phyloP scores from a whole-genome alignment of 2,113 vertebrate genomes.

The Oxyruncus cristatus region DNA sequence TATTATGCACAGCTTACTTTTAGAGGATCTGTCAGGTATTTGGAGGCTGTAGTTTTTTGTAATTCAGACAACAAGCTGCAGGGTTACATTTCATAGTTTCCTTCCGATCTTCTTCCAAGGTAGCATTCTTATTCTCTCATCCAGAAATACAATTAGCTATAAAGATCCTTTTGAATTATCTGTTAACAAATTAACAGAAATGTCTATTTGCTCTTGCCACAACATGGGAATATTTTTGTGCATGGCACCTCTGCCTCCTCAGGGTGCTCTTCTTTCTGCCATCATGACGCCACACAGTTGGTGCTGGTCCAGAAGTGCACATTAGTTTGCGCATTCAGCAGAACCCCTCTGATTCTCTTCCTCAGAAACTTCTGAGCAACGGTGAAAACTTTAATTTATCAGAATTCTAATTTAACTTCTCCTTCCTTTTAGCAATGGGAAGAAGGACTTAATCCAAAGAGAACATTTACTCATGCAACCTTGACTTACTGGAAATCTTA shows the following conservation, averaged over 20 bases:
- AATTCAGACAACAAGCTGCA: not conserved
- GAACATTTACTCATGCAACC: not conserved
- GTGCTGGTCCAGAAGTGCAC: not conserved
- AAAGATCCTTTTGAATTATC: not conserved
- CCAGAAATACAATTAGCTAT: not conserved
- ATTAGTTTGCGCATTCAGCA: not conserved
- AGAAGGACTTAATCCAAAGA: not conserved
- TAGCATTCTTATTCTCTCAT: not conserved
- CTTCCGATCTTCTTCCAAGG: not conserved
- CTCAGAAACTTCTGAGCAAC: not conserved
- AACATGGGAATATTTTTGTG: not conserved
- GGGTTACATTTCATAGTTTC: not conserved
- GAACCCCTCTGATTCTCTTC: not conserved
- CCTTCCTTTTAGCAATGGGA: not conserved
- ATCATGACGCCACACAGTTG: not conserved
- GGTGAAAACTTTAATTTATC: not conserved
- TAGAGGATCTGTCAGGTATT: not conserved
- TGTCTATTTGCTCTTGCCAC: not conserved
- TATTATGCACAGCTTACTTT: not conserved
- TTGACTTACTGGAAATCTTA: not conserved
- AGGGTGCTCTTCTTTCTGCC: not conserved
- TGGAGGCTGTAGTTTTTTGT: not conserved
- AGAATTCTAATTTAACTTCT: not conserved
- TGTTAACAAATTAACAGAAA: not conserved
- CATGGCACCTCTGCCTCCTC: not conserved